Evolutionary conservation across 2,888 invertebrate species (phyloP), one percentile per base, ranked within the genome.

Genomic region (Pogonocherus hispidulus): DNA sequence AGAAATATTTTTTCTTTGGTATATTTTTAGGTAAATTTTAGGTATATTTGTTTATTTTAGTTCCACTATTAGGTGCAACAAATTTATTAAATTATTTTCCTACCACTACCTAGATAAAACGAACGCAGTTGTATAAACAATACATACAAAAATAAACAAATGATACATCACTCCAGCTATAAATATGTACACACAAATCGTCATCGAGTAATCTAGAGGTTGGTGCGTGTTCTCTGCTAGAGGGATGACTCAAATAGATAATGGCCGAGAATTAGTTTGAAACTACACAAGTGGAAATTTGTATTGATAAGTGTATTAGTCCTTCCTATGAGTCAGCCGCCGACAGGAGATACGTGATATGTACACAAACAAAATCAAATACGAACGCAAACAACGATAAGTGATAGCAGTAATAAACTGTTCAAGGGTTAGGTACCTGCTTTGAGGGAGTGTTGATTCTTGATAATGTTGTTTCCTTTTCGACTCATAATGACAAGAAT

Each of bases 291-390:
- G 49, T 51, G 49, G 49, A 51, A 51, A 16, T 51, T 23, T 51
- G 23, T 51, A 51, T 51, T 23, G 23, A 51, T 51, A n/a, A n/a
- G n/a, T n/a, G n/a, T n/a, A 49, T 49, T 49, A 49, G 22, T 3
- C 20, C 23, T 51, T 23, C 23, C 23, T 23, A 14, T 51, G 49
- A 51, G 2, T 51, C 49, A 51, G 14, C 14, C 6, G 11, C 32
- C 8, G 2, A 1, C n/a, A 51, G 23, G 14, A 51, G 23, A 51
- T 14, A 51, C 8, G 22, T 23, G n/a, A n/a, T n/a, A n/a, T n/a
- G n/a, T n/a, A n/a, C n/a, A n/a, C n/a, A 51, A 23, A 51, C 32
- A 32, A 32, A 51, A 51, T n/a, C 22, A 49, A 51, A 51, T 51
- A 51, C 14, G 23, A 51, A 20, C 23, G 16, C 20, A 49, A 14